Base-by-base conservation (phyloP, 2,113 vertebrate genomes). In the Noctilio leporinus region DNA sequence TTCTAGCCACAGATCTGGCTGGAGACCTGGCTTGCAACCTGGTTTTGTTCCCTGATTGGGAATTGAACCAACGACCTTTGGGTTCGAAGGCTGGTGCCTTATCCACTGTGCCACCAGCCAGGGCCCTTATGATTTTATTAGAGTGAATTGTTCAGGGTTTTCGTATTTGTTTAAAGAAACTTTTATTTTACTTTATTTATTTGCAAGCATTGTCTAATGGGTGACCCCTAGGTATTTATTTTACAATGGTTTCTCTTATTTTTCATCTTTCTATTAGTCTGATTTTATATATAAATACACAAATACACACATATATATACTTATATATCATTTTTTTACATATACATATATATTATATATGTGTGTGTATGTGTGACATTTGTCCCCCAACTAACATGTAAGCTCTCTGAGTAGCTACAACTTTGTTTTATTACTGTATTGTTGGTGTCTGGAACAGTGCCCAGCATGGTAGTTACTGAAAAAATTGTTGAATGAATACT, bases 81-180 rank as follows among this genome's bases (percentile, higher is more conserved):
- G n/a, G n/a, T n/a, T n/a, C n/a, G n/a, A n/a, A n/a, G n/a, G n/a
- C n/a, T n/a, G n/a, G n/a, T n/a, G n/a, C n/a, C n/a, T n/a, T n/a
- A n/a, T n/a, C n/a, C n/a, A n/a, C n/a, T n/a, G n/a, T n/a, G n/a
- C n/a, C n/a, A n/a, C n/a, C n/a, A n/a, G n/a, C n/a, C n/a, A n/a
- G n/a, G n/a, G n/a, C n/a, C n/a, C 96, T 93, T 94, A 93, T 84
- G 59, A 92, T 78, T 97, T 97, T 97, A 85, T 92, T 85, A 38
- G 59, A 65, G 20, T 69, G 35, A 83, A 83, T 67, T 78, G 96
- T 96, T 67, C 3, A 70, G 33, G 84, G 69, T 88, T 33, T 92
- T 94, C 93, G 70, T 94, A 73, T 97, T 96, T 62, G 64, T 47
- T 88, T 96, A 95, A 96, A 73, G 91, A 86, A 95, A 96, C 96